Percentiles rank a stretch among this genome's conserved stretches.
Evolutionary conservation across 2,888 invertebrate species (phyloP).

Genomic region (Drosophila dives): DNA sequence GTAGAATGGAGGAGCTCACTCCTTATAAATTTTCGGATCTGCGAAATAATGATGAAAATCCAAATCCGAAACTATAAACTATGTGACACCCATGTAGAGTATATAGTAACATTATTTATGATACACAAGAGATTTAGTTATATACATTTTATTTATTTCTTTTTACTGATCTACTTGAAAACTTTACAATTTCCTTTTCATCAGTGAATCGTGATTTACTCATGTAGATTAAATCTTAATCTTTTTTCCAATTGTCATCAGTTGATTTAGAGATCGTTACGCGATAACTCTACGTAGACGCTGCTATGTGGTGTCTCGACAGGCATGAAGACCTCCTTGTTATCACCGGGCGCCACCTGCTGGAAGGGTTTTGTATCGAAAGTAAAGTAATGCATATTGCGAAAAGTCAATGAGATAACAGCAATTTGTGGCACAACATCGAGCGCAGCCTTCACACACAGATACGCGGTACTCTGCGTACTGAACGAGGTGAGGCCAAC

Average conservation of each 20-base stretch:
- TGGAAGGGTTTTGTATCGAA: constrained; percentile 91
- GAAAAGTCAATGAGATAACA: constrained; percentile 91
- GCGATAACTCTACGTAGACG: constrained; percentile 90
- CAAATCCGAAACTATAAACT: background rate
- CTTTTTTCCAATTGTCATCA: background rate
- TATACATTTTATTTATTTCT: background rate
- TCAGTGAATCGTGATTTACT: background rate
- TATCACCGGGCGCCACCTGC: constrained; percentile 87
- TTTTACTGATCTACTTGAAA: background rate
- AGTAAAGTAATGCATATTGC: constrained; percentile 92
- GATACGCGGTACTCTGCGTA: constrained; percentile 91
- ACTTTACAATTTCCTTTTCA: background rate
- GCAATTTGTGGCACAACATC: constrained; percentile 89
- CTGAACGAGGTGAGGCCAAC: constrained; percentile 91
- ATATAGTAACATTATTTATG: background rate
- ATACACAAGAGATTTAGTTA: background rate
- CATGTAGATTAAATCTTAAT: background rate
- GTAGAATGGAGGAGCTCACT: background rate
- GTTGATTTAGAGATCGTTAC: constrained; percentile 82
- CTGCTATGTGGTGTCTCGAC: constrained; percentile 91
- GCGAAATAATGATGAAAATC: background rate
- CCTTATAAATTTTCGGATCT: background rate
- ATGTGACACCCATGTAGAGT: background rate
- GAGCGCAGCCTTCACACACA: constrained; percentile 89
- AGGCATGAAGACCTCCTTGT: constrained; percentile 90